Evolutionary conservation across 2,888 invertebrate species (phyloP).

Genomic region (Scaptomyza parva): DNA sequence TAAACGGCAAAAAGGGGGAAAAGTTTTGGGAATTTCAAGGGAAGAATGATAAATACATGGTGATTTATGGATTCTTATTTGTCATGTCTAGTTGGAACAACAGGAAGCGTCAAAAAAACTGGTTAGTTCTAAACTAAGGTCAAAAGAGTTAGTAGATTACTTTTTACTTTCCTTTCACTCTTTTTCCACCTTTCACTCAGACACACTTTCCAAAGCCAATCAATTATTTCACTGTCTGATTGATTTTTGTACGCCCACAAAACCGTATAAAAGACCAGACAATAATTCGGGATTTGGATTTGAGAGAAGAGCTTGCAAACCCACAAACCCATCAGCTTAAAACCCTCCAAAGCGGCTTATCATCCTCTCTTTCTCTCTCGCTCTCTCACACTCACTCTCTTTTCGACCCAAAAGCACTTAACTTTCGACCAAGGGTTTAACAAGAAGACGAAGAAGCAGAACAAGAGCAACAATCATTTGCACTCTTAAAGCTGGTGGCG

Average conservation of each 20-base stretch:
- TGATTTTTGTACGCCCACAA: conserved; percentile 42
- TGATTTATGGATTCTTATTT: conserved; percentile 13
- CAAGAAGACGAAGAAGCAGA: conserved; percentile 11
- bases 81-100: conserved; percentile 2
- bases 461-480: conserved; percentile 29
- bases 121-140: neutral
- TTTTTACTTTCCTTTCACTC: neutral
- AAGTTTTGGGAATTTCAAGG: neutral
- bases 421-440: conserved; percentile 50
- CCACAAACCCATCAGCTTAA: conserved; percentile 41
- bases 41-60: conserved; percentile 3
- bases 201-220: conserved; percentile 20
- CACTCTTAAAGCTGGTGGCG: conserved; percentile 43
- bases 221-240: conserved; percentile 37
- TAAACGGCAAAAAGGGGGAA: conserved; percentile 1
- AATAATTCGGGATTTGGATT: conserved; percentile 1
- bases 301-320: neutral
- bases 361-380: conserved; percentile 36
- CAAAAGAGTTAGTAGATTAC: neutral
- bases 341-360: conserved; percentile 55
- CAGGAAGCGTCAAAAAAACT: neutral
- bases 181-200: conserved; percentile 14
- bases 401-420: conserved; percentile 59
- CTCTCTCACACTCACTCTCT: too few species aligned
- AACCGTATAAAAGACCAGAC: conserved; percentile 4